phyloP scores from a whole-genome alignment of 1,140 invertebrate species.

The Aphelenchoides fujianensis region DNA sequence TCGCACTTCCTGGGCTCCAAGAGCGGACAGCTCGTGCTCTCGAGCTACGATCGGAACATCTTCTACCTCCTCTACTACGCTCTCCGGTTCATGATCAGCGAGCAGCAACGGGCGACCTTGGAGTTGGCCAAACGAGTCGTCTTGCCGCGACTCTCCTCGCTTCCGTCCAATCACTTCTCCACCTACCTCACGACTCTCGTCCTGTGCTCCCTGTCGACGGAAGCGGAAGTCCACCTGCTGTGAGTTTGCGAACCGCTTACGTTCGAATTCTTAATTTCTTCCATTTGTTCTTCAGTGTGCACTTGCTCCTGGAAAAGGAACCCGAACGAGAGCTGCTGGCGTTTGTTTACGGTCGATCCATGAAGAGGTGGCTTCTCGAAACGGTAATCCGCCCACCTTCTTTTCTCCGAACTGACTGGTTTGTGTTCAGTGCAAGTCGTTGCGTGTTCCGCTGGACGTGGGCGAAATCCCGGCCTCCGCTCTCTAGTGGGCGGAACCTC shows the following conservation, averaged over 20 bases:
- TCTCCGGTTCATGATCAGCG: not conserved
- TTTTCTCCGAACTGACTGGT: not conserved
- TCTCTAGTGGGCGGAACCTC: not conserved
- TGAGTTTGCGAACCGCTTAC: constrained; percentile 10
- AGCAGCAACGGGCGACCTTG: not conserved
- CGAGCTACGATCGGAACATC: constrained; percentile 2
- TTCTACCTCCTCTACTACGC: not conserved
- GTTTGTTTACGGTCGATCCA: not conserved
- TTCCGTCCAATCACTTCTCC: not conserved
- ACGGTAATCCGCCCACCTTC: not conserved
- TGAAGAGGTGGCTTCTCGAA: not conserved
- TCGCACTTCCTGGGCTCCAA: constrained; percentile 4
- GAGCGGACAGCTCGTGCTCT: not conserved
- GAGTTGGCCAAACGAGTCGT: not conserved
- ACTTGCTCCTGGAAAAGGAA: not conserved
- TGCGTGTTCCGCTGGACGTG: not conserved
- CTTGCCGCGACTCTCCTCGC: not conserved
- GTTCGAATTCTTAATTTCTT: not conserved
- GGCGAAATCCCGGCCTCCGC: not conserved
- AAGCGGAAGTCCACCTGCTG: not conserved
- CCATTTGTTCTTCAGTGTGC: not conserved
- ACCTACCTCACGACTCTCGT: not conserved
- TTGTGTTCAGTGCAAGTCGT: not conserved
- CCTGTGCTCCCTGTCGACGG: not conserved
- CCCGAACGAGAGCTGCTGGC: not conserved